A percentile compares a stretch with the other conserved stretches of the same genome.
These are phyloP conservation scores for Ceyx cyanopectus DNA, from an alignment of 2,113 vertebrate species.

Conservation along the genomic window DNA sequence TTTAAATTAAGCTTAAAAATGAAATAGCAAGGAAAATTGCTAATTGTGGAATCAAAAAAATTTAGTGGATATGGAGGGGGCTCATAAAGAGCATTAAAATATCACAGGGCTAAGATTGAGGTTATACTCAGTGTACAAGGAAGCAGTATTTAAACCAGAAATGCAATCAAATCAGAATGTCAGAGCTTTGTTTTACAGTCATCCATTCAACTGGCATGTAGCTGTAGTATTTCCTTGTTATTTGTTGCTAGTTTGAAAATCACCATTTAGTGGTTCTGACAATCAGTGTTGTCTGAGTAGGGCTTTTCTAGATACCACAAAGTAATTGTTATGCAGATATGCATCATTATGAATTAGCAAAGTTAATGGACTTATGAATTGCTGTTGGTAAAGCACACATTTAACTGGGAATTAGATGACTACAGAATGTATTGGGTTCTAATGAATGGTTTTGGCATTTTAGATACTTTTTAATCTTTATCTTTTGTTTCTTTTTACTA, in stretches of 20 bases:
- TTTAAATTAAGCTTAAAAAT: not conserved
- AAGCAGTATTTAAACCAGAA: not conserved
- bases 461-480: not conserved
- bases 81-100: not conserved
- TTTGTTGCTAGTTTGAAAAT: not conserved
- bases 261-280: rapidly evolving
- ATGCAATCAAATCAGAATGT: not conserved
- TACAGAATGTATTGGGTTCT: not conserved
- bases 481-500: not conserved
- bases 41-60: not conserved
- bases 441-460: not conserved
- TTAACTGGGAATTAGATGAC: not conserved
- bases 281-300: not conserved
- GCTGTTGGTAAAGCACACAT: not conserved
- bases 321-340: not conserved
- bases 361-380: not conserved
- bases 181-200: not conserved
- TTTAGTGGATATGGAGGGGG: not conserved
- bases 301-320: not conserved
- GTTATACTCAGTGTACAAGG: not conserved
- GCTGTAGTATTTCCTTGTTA: not conserved
- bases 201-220: not conserved
- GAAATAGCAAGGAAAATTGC: not conserved
- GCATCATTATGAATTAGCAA: not conserved
- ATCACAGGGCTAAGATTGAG: not conserved